These are phyloP conservation scores for Mixornis gularis DNA, from an alignment of 2,113 vertebrate species.

Conservation along the genomic window DNA sequence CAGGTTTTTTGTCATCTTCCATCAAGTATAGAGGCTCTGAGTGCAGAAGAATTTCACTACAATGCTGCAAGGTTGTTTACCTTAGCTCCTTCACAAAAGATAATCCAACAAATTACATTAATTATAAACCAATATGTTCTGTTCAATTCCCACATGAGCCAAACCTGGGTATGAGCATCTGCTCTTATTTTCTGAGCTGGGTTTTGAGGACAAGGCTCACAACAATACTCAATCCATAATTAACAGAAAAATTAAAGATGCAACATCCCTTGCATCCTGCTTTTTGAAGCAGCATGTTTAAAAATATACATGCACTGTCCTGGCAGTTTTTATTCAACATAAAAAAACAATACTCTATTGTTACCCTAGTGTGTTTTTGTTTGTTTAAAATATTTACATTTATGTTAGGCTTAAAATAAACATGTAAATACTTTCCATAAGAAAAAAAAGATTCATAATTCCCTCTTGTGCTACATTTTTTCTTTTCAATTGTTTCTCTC, in stretches of 20 bases:
- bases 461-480: slow-evolving; percentile 41
- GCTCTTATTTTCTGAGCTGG: slow-evolving; percentile 84
- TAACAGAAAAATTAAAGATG: slow-evolving; percentile 86
- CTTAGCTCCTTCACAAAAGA: slow-evolving; percentile 89
- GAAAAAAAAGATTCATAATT: slow-evolving; percentile 52
- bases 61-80: slow-evolving; percentile 81
- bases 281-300: slow-evolving; percentile 74
- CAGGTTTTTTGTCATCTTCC: neutral
- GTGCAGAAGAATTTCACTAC: slow-evolving; percentile 67
- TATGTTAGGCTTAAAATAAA: slow-evolving; percentile 72
- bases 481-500: slow-evolving; percentile 54
- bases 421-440: slow-evolving; percentile 68
- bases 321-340: slow-evolving; percentile 63
- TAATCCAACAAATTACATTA: slow-evolving; percentile 98
- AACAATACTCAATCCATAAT: slow-evolving; percentile 86
- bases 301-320: slow-evolving; percentile 71
- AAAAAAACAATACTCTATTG: slow-evolving; percentile 69
- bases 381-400: slow-evolving; percentile 78
- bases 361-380: slow-evolving; percentile 70
- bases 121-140: slow-evolving; percentile 98
- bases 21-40: slow-evolving; percentile 52
- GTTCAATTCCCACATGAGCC: slow-evolving; percentile 86
- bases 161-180: slow-evolving; percentile 92
- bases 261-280: slow-evolving; percentile 74
- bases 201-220: slow-evolving; percentile 85